Evolutionary conservation across 1,140 invertebrate species (phyloP), one percentile per base, ranked within the genome.

Genomic region (Ladona fulva): DNA sequence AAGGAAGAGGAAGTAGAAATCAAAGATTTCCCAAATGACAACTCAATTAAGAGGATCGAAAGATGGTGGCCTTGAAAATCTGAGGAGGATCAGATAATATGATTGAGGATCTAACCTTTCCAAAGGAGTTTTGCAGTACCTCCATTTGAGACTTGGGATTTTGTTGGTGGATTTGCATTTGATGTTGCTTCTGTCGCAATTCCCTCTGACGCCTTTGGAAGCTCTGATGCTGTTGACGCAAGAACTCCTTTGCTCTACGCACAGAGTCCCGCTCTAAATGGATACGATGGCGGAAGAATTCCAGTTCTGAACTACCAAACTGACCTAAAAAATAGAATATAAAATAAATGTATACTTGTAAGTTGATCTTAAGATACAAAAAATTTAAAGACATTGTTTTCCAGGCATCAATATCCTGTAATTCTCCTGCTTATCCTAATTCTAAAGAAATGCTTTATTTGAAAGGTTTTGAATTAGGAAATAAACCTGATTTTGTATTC

Each of bases 271-370:
- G 85, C 82, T 94, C 93, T 24, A 93, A 86, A 77, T 93, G 89
- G 22, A 93, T 92, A 73, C 92, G 88, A 82, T 94, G 92, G 74
- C 92, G 87, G 80, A 94, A 93, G 85, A 94, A 94, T 81, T 93
- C 92, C 79, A 94, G 83, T 81, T 94, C 93, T 5, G 92, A 91
- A 76, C 82, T 82, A 6, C 78, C 80, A 25, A 80, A 79, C 25
- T 80, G 76, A 8, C 79, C 79, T 79, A 37, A 76, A 74, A 78
- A 74, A 77, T 25, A n/a, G 77, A 44, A 24, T 22, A 22, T 16
- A 24, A n/a, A 16, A 42, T n/a, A 78, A 19, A 74, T n/a, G 52
- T 24, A 22, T 37, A 8, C 29, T 5, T 37, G 29, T 37, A 37
- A 37, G n/a, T n/a, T n/a, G n/a, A n/a, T n/a, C n/a, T n/a, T n/a